These are phyloP conservation scores for Nesogale talazaci DNA, from an alignment of 2,113 vertebrate genomes.

Conservation along the genomic window DNA sequence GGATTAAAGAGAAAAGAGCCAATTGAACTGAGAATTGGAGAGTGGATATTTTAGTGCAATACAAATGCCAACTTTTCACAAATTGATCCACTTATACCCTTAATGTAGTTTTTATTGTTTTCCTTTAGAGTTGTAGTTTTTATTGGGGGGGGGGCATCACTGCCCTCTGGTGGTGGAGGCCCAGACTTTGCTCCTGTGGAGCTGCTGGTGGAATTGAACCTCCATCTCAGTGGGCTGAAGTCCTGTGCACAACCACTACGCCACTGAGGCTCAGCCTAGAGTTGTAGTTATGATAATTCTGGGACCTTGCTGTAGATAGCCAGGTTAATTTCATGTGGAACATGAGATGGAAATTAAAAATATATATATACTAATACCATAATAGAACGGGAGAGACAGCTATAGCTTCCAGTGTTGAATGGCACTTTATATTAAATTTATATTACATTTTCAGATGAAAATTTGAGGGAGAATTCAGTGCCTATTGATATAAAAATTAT, in stretches of 20 bases:
- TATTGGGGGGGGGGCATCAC: too few relatives aligned
- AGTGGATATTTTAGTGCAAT: not conserved
- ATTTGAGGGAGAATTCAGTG: not conserved
- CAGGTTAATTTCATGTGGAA: not conserved
- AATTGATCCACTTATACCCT: not conserved
- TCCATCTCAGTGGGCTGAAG: too few relatives aligned
- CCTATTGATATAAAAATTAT: not conserved
- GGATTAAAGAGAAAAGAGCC: not conserved
- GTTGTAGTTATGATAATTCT: not conserved
- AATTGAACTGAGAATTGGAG: not conserved
- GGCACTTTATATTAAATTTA: not conserved
- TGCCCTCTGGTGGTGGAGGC: too few relatives aligned
- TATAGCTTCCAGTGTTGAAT: slow-evolving; percentile 15
- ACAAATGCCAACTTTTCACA: not conserved
- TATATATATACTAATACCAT: not conserved
- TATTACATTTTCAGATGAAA: not conserved
- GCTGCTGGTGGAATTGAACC: too few relatives aligned
- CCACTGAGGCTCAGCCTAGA: too few relatives aligned
- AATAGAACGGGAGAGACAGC: not conserved
- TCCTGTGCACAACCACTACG: too few relatives aligned
- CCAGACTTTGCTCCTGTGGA: too few relatives aligned
- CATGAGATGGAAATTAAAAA: not conserved
- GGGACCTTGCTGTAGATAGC: not conserved
- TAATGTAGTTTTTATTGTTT: not conserved
- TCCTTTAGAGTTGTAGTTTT: not conserved